These are phyloP conservation scores for Semnornis frantzii DNA, from an alignment of 2,113 vertebrate genomes.

Conservation along the genomic window DNA sequence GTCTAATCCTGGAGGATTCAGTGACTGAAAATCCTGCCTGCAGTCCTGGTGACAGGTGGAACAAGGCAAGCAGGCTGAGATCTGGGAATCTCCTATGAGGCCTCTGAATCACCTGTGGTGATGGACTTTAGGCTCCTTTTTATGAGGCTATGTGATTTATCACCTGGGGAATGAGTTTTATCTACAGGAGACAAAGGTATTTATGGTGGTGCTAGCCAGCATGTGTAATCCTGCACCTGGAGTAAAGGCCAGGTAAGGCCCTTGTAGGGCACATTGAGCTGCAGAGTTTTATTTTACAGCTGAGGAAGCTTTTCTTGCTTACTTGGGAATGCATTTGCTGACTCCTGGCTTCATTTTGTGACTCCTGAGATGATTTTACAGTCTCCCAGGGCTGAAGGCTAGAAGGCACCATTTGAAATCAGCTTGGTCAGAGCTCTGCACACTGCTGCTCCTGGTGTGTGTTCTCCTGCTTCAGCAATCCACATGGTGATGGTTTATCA, in stretches of 20 bases:
- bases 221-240: neutral
- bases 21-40: neutral
- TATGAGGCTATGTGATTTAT: neutral
- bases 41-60: neutral
- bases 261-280: neutral
- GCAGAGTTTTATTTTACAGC: neutral
- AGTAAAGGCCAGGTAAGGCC: neutral
- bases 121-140: neutral
- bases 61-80: neutral
- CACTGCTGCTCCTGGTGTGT: neutral
- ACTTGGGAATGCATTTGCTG: neutral
- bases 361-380: neutral
- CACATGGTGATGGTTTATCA: neutral
- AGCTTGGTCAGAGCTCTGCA: neutral
- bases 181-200: neutral
- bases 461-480: neutral
- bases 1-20: neutral
- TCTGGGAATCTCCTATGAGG: neutral
- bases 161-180: neutral
- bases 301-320: neutral
- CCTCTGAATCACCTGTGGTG: neutral
- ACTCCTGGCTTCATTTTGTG: neutral
- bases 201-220: neutral
- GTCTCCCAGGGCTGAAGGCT: neutral
- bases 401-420: neutral